phyloP scores from a whole-genome alignment of 2,113 vertebrate genomes.

The Rhizomys pruinosus region DNA sequence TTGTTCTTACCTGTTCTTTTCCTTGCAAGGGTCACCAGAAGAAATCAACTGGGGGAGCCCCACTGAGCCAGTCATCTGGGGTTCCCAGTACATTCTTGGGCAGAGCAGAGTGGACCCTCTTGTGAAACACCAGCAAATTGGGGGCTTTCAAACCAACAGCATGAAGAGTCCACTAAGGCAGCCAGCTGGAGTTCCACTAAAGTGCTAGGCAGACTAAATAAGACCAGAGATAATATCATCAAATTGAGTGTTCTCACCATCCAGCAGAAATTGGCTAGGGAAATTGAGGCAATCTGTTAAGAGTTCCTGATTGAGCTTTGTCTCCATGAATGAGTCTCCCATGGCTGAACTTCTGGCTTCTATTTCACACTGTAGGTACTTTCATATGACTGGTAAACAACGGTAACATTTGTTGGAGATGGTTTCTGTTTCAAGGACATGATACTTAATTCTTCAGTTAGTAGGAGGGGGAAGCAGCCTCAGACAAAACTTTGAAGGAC shows the following conservation, averaged over 20 bases:
- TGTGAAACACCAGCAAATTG: no score
- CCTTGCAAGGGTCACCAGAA: no score
- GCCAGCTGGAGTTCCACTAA: neutral
- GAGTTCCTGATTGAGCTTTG: neutral
- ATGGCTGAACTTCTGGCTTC: neutral
- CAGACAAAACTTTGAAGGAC: no score
- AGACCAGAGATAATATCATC: neutral
- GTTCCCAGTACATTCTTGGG: no score
- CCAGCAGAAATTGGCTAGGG: neutral
- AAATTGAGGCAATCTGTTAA: neutral
- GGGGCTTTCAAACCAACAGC: no score
- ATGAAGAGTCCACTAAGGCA: neutral
- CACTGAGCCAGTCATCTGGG: no score
- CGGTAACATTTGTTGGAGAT: neutral
- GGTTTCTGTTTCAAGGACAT: neutral
- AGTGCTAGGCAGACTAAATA: neutral
- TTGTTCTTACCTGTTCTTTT: no score
- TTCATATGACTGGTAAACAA: neutral
- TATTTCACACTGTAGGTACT: neutral
- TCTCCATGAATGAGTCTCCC: no score
- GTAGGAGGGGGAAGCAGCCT: no score
- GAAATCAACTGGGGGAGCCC: no score
- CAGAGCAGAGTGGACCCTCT: no score
- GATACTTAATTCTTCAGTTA: neutral
- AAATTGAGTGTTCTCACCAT: neutral